Conservation (phyloP, 2,113 vertebrate species). For the Macquaria australasica region DNA sequence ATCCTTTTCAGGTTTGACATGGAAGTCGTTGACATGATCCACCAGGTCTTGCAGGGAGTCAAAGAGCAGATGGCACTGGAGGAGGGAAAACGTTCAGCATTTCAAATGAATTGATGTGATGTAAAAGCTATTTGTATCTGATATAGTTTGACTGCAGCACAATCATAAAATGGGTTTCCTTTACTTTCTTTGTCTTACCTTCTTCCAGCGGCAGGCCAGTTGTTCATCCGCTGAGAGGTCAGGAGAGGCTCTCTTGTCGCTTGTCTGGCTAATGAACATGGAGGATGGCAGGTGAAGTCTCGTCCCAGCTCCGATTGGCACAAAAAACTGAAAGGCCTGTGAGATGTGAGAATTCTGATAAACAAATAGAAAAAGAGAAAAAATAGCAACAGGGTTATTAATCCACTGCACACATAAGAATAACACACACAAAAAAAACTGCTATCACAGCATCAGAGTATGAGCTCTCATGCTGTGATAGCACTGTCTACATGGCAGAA, state of each 20-base stretch:
- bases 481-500: background rate
- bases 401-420: background rate
- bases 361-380: conserved; percentile 7
- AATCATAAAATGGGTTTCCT: background rate
- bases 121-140: background rate
- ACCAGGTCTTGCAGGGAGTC: conserved; percentile 97
- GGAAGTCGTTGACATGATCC: conserved; percentile 97
- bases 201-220: conserved; percentile 94
- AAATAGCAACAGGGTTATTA: background rate
- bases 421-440: background rate
- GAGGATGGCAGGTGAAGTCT: conserved; percentile 92
- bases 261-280: conserved; percentile 89
- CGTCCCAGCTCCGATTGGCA: conserved; percentile 90
- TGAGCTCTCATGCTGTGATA: background rate
- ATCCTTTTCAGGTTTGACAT: conserved; percentile 97
- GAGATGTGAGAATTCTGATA: conserved; percentile 90
- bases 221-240: conserved; percentile 93
- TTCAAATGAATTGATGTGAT: background rate
- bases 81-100: conserved; percentile 1
- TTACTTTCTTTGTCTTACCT: conserved; percentile 82
- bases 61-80: conserved; percentile 95
- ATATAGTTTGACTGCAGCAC: background rate
- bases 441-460: too few species aligned
- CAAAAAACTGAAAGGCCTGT: conserved; percentile 92
- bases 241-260: conserved; percentile 90